Base-by-base conservation (phyloP, 2,888 invertebrate genomes). In the Mimachlamys varia region DNA sequence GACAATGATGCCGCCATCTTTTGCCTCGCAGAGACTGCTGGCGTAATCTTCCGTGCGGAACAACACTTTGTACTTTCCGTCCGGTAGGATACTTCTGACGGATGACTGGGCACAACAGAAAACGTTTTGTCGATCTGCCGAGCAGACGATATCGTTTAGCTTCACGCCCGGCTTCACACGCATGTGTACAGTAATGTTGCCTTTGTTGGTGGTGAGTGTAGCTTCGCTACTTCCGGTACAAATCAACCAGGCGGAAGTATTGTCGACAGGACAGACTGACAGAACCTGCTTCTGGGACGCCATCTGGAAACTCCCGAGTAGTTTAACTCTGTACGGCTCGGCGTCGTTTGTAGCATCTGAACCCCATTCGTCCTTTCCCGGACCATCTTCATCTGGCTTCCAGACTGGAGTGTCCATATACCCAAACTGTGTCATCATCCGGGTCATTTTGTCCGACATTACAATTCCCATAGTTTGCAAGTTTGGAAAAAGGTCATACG, bases 71-170 rank as follows among this genome's bases (percentile, higher is more conserved):
- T 76, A 76, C 76, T 76, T 76, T 15, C 76, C 76, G 33, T 76
- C 76, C 27, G 76, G 76, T 33, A 76, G 76, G 27, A 76, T 76
- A 33, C 22, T 33, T 76, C 76, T 76, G 0, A 76, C 76, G 27
- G 76, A 76, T 76, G 76, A 76, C 13, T 76, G 76, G 22, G 76
- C 76, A 76, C 76, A 76, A 27, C 76, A 76, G 27, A 13, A 76
- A 76, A 76, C 76, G 76, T 33, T 76, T 1, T 12, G 27, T 76
- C 76, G 76, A 76, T 76, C 76, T 12, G 76, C 27, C 15, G 76
- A 76, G 76, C 76, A 76, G 33, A 76, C 76, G 76, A 76, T 27
- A 76, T 76, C 76, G 76, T 76, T 76, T 33, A 76, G 76, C 76
- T 76, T 76, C 76, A 76, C 76, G 76, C 76, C 76, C 4, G 76